Percentiles rank a stretch among this genome's conserved stretches.
Evolutionary conservation across 1,140 invertebrate genomes (phyloP).

Genomic region (Aradophagus sp.): DNA sequence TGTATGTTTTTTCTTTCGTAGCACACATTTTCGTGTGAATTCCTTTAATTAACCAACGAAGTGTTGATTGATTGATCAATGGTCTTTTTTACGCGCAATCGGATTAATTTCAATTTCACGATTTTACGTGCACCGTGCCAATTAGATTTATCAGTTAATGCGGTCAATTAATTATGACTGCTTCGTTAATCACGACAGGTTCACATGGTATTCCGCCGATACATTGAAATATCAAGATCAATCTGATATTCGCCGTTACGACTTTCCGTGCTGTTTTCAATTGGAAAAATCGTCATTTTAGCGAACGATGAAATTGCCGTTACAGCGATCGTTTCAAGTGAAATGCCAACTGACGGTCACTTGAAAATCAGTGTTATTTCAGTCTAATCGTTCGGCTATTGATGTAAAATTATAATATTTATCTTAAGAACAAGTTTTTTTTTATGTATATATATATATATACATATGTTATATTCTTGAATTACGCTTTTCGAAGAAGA

Average conservation of each 20-base stretch:
- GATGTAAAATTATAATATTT: no score
- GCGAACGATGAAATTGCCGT: no score
- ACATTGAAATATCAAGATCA: conserved; percentile 46
- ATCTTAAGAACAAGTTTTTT: no score
- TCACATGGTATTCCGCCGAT: conserved; percentile 42
- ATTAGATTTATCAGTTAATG: conserved; percentile 49
- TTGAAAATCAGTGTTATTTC: no score
- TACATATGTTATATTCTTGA: no score
- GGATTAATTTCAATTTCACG: conserved; percentile 47
- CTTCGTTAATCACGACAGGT: conserved; percentile 49
- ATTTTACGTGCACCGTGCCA: conserved; percentile 50
- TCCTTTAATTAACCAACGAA: conserved; percentile 1
- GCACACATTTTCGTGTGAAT: no score
- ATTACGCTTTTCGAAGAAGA: no score
- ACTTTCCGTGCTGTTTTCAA: conserved; percentile 10
- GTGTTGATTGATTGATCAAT: conserved; percentile 10
- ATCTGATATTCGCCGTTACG: conserved; percentile 43
- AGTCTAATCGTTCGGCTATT: no score
- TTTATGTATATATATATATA: no score
- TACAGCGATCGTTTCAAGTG: no score
- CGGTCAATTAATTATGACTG: conserved; percentile 50
- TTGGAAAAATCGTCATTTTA: conserved; percentile 41
- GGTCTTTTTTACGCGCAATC: conserved; percentile 10
- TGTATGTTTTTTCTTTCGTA: no score
- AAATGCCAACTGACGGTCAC: no score